A percentile compares a stretch with the other conserved stretches of the same genome.
Conservation (phyloP, 2,113 vertebrate species). For the Puffinus mauretanicus region DNA sequence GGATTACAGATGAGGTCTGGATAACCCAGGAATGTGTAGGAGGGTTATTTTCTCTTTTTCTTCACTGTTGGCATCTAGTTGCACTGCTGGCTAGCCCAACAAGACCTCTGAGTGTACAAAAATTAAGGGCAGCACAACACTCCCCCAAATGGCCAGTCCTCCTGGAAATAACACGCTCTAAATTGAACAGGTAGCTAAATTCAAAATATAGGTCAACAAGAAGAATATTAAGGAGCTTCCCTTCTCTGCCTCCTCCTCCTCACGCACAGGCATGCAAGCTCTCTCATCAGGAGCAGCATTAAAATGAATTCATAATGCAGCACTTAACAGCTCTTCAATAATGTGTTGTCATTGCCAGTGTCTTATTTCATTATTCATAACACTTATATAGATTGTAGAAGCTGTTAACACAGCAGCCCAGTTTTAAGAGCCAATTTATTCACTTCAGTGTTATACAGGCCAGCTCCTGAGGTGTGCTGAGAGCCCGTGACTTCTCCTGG, state of each 20-base stretch:
- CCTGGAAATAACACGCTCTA: not conserved
- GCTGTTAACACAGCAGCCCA: constrained; percentile 1
- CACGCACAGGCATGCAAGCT: not conserved
- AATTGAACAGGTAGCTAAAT: not conserved
- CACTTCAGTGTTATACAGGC: not conserved
- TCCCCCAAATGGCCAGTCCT: not conserved
- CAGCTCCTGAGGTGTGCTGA: not conserved
- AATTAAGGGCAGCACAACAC: not conserved
- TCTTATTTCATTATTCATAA: constrained; percentile 52
- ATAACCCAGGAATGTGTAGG: not conserved
- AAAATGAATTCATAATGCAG: constrained; percentile 49
- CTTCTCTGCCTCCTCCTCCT: not conserved
- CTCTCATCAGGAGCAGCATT: constrained; percentile 36
- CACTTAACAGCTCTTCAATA: constrained; percentile 52
- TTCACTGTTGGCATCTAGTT: not conserved
- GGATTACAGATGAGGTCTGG: not conserved
- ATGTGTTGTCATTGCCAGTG: constrained; percentile 8
- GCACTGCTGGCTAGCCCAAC: not conserved
- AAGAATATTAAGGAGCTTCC: constrained; percentile 33
- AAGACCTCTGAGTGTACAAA: not conserved
- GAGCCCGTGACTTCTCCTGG: not conserved
- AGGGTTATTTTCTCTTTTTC: not conserved
- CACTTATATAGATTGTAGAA: constrained; percentile 20
- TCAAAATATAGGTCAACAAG: constrained; percentile 22
- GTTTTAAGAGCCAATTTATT: constrained; percentile 33